phyloP scores from a whole-genome alignment of 2,888 invertebrate genomes.

The Lasioglossum malachurum region DNA sequence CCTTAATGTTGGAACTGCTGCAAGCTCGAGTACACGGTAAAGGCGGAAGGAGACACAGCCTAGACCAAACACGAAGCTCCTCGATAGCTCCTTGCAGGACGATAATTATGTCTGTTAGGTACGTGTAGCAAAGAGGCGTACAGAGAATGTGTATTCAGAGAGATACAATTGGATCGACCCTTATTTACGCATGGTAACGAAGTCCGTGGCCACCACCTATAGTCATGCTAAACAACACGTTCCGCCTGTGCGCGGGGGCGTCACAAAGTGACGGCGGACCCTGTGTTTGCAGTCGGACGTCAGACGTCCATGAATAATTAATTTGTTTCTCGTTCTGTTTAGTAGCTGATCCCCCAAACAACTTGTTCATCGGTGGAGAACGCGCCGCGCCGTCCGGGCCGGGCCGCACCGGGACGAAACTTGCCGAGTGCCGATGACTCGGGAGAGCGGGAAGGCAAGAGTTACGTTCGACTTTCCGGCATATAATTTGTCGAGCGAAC shows the following conservation, averaged over 20 bases:
- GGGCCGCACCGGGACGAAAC: not conserved
- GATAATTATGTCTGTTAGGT: constrained; percentile 65
- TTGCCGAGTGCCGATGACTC: constrained; percentile 7
- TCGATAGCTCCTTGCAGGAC: constrained; percentile 56
- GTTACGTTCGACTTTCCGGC: not conserved
- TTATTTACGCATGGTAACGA: constrained; percentile 55
- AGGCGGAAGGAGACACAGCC: constrained; percentile 12
- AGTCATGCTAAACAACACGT: constrained; percentile 79
- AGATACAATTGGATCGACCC: constrained; percentile 57
- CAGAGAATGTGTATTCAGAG: constrained; percentile 38
- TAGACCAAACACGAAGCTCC: constrained; percentile 32
- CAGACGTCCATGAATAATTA: constrained; percentile 82
- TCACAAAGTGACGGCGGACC: constrained; percentile 74
- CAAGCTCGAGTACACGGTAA: constrained; percentile 8
- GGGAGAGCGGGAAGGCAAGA: not conserved
- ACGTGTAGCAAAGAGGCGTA: constrained; percentile 52
- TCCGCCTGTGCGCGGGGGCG: constrained; percentile 46
- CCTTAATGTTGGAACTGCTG: constrained; percentile 1
- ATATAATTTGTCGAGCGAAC: constrained; percentile 25
- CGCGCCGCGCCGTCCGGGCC: not conserved
- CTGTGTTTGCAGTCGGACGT: constrained; percentile 74
- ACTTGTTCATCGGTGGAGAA: constrained; percentile 15
- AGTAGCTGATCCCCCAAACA: constrained; percentile 20
- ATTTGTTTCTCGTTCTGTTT: constrained; percentile 73
- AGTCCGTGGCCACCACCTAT: constrained; percentile 61